These are phyloP conservation scores for Thunnus albacares DNA, from an alignment of 2,797 vertebrate genomes.

Conservation along the genomic window DNA sequence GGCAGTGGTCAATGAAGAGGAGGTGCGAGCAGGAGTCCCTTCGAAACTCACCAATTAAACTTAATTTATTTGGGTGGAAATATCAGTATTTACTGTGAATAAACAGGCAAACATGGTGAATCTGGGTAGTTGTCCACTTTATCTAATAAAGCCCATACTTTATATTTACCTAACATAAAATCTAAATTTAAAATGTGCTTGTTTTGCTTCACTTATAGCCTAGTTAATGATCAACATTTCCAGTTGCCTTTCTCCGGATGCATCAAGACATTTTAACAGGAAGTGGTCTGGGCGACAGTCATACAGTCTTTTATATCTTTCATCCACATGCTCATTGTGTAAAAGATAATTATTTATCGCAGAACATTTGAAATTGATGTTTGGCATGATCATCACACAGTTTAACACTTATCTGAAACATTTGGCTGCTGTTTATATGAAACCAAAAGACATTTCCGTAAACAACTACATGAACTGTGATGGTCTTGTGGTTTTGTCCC, in stretches of 20 bases:
- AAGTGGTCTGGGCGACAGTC: slow-evolving; percentile 45
- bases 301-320: too few species aligned
- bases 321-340: neutral
- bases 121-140: neutral
- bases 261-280: slow-evolving; percentile 38
- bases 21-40: slow-evolving; percentile 23
- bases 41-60: slow-evolving; percentile 6
- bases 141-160: neutral
- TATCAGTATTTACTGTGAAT: too few species aligned
- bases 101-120: neutral
- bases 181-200: neutral
- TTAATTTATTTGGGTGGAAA: too few species aligned
- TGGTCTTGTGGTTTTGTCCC: slow-evolving; percentile 65
- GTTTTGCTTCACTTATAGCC: neutral
- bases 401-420: neutral
- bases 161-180: neutral
- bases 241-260: neutral
- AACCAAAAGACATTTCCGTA: neutral
- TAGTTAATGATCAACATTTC: neutral
- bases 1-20: slow-evolving; percentile 20
- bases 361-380: neutral
- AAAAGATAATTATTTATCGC: neutral
- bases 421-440: neutral
- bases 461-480: too few species aligned
- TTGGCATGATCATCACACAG: neutral